phyloP scores from a whole-genome alignment of 2,113 vertebrate species.

The Chunga burmeisteri region DNA sequence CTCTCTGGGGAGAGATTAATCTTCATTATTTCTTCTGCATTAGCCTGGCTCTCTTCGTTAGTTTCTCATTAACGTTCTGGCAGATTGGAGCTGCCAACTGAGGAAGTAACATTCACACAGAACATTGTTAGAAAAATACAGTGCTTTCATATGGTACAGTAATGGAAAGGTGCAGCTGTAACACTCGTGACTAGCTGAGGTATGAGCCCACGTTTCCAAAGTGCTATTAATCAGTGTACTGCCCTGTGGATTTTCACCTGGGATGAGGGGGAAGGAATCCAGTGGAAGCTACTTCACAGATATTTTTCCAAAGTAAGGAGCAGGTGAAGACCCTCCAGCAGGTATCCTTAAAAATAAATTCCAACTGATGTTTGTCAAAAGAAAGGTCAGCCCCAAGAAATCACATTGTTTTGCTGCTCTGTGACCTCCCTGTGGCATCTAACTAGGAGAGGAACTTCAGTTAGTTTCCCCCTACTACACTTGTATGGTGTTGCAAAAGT shows the following conservation, averaged over 20 bases:
- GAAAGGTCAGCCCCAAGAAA: background rate
- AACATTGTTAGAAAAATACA: background rate
- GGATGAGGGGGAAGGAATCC: background rate
- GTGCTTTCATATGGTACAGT: background rate
- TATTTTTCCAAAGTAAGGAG: background rate
- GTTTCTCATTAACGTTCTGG: background rate
- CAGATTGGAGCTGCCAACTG: background rate
- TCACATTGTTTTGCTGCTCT: background rate
- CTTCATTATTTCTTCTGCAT: constrained; percentile 32
- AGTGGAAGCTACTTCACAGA: background rate
- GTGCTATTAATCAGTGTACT: background rate
- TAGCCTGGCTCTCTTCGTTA: background rate
- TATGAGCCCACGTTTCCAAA: background rate
- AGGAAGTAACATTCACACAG: background rate
- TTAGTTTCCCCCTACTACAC: background rate
- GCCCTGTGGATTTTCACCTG: background rate
- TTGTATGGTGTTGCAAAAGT: background rate
- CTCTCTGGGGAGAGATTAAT: constrained; percentile 40
- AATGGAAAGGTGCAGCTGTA: background rate
- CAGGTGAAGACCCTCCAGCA: background rate
- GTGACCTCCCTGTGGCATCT: background rate
- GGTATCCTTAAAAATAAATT: background rate
- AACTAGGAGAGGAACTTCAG: background rate
- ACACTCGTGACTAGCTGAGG: background rate
- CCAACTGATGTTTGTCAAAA: background rate